Evolutionary conservation across 2,888 invertebrate genomes (phyloP), one percentile per base, ranked within the genome.

Genomic region (Chloromyia formosa): DNA sequence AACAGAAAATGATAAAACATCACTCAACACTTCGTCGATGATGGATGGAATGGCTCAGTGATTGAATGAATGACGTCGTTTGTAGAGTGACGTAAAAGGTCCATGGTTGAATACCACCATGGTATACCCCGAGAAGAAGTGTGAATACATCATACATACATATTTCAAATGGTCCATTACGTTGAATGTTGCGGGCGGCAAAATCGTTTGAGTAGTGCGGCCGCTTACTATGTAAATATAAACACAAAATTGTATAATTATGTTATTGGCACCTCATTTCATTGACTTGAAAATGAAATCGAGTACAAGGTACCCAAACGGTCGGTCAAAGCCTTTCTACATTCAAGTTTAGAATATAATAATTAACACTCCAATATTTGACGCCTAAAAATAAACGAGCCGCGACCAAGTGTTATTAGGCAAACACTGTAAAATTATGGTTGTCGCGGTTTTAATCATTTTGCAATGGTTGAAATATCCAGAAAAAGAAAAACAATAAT

Each of bases 1-100:
- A 69, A 66, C 20, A 66, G 45, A 66, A 54, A 54, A 54, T 69
- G 68, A 54, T 27, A 23, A 54, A 54, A 53, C 35, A 69, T 49
- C 49, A 49, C 16, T 69, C 45, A 5, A 27, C 68, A 69, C 68
- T 42, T 53, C 10, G 12, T 22, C 27, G 22, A 22, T 60, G 27
- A 23, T 27, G n/a, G 1, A 60, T 60, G 27, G 18, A 23, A 23
- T 58, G 27, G 60, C n/a, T 60, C 27, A n/a, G 23, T 60, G 60
- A 27, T 9, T 27, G 60, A 12, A 7, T 27, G 60, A n/a, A 60
- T 23, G n/a, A 20, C 22, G 18, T 18, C 18, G 7, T 58, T 20
- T 58, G 12, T n/a, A 49, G 49, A 49, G 16, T 49, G 49, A 49
- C 49, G 49, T 12, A 49, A 49, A 49, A n/a, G 12, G 49, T 7